Percentiles rank a stretch among this genome's conserved stretches.
Conservation (phyloP, 2,113 vertebrate species). For the Phylloscopus trochilus region DNA sequence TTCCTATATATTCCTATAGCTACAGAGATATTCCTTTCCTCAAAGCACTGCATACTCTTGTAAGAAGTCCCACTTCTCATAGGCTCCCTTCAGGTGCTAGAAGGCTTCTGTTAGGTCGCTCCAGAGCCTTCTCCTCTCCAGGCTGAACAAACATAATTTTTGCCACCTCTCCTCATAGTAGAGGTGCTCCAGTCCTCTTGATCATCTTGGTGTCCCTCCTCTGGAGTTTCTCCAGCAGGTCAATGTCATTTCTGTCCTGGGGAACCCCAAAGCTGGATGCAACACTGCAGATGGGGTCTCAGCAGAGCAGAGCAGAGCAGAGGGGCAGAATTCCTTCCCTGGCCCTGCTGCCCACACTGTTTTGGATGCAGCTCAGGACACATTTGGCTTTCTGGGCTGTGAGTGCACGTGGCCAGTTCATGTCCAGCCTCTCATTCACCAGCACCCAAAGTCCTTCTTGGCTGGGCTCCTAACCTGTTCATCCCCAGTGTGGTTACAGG, state of each 20-base stretch:
- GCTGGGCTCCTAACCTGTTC: background rate
- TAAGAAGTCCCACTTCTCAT: background rate
- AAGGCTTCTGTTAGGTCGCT: background rate
- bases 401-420: fast-evolving
- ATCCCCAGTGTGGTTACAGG: too few relatives aligned
- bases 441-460: background rate
- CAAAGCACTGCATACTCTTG: background rate
- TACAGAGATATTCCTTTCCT: background rate
- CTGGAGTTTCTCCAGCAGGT: background rate
- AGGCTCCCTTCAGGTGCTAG: background rate
- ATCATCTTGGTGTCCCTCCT: background rate
- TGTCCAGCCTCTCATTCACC: background rate
- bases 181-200: background rate
- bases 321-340: background rate
- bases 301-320: background rate
- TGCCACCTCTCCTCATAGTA: fast-evolving
- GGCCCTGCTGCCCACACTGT: fast-evolving
- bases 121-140: background rate
- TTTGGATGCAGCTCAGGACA: background rate
- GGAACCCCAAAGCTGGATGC: background rate
- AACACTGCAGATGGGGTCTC: background rate
- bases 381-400: background rate
- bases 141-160: background rate
- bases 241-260: background rate
- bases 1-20: background rate